Conservation (phyloP, 2,113 vertebrate genomes). For the Prunella fulvescens region DNA sequence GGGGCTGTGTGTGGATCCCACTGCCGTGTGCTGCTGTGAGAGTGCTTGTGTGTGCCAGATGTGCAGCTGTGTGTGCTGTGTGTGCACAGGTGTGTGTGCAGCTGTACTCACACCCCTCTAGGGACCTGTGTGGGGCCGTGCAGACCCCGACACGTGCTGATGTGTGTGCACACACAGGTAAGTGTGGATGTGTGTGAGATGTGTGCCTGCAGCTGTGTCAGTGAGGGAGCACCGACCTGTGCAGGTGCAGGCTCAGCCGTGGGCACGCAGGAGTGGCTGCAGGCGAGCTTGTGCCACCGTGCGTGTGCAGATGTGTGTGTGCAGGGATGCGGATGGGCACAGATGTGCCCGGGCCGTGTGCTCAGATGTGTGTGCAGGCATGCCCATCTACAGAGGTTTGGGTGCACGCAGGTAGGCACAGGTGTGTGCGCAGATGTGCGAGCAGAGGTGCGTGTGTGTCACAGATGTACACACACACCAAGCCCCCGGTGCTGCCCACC, state of each 20-base stretch:
- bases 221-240: rapidly evolving
- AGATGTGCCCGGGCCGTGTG: neutral
- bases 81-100: neutral
- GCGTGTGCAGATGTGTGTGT: neutral
- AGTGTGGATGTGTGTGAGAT: neutral
- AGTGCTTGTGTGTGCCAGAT: neutral
- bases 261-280: neutral
- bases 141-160: rapidly evolving
- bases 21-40: rapidly evolving
- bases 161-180: rapidly evolving
- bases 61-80: rapidly evolving
- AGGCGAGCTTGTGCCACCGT: neutral
- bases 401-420: neutral
- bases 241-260: neutral
- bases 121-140: rapidly evolving
- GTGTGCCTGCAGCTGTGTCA: rapidly evolving
- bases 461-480: neutral
- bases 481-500: neutral
- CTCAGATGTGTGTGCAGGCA: neutral
- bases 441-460: neutral
- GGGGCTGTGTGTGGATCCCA: too few relatives aligned
- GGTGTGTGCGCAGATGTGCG: neutral
- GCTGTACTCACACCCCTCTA: neutral
- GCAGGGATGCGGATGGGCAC: neutral
- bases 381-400: rapidly evolving